phyloP scores from a whole-genome alignment of 2,797 vertebrate genomes.

The Neosilurus hyrtlii region DNA sequence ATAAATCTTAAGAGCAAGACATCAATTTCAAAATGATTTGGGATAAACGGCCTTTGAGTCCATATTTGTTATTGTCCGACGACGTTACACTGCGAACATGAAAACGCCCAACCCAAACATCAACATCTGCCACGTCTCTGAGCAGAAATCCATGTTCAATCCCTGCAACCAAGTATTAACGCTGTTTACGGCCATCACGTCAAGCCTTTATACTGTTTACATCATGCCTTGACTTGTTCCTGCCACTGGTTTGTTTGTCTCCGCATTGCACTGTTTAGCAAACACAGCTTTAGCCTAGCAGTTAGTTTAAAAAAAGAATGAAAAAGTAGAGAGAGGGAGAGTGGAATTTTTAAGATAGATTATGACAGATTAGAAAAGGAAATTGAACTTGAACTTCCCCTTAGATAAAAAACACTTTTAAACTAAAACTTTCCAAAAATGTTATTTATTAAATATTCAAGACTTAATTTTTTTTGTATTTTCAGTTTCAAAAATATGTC shows the following conservation, averaged over 20 bases:
- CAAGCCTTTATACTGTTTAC: constrained; percentile 35
- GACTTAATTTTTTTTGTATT: not conserved
- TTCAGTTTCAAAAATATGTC: not conserved
- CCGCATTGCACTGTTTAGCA: constrained; percentile 64
- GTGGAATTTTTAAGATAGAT: constrained; percentile 38
- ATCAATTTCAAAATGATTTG: constrained; percentile 53
- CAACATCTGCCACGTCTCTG: constrained; percentile 78
- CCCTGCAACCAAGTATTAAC: constrained; percentile 63
- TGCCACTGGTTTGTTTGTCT: constrained; percentile 63
- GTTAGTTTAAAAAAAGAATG: constrained; percentile 55
- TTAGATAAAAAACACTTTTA: not conserved
- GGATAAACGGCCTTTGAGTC: constrained; percentile 56
- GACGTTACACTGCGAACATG: constrained; percentile 70
- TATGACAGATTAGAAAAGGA: constrained; percentile 32
- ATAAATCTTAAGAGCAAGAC: constrained; percentile 51
- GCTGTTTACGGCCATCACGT: constrained; percentile 67
- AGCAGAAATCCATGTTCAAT: constrained; percentile 38
- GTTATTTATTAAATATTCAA: not conserved
- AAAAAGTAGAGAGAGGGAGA: constrained; percentile 15
- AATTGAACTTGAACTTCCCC: not conserved
- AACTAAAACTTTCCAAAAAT: not conserved
- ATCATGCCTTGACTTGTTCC: constrained; percentile 63
- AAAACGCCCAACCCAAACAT: constrained; percentile 72
- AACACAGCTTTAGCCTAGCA: constrained; percentile 64
- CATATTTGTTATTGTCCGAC: constrained; percentile 67